phyloP scores from a whole-genome alignment of 2,888 invertebrate genomes.

The Leucania comma region DNA sequence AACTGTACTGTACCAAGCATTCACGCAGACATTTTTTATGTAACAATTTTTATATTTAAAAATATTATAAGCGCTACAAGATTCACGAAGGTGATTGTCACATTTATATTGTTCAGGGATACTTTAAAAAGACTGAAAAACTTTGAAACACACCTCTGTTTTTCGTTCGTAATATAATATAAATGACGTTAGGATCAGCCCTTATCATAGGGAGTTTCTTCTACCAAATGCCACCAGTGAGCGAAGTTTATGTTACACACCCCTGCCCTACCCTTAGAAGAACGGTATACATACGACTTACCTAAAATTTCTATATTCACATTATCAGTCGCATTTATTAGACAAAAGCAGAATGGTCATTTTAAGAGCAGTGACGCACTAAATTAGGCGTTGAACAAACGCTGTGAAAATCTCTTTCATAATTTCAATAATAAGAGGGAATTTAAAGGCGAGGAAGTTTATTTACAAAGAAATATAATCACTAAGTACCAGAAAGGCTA shows the following conservation, averaged over 20 bases:
- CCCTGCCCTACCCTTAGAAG: slow-evolving; percentile 1
- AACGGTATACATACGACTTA: slow-evolving; percentile 22
- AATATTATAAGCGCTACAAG: slow-evolving; percentile 58
- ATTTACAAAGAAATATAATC: slow-evolving; percentile 48
- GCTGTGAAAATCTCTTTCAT: background rate
- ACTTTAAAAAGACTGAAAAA: slow-evolving; percentile 31
- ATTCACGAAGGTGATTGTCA: slow-evolving; percentile 59
- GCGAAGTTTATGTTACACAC: background rate
- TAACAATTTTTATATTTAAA: slow-evolving; percentile 51
- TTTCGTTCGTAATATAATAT: background rate
- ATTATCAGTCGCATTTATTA: slow-evolving; percentile 57
- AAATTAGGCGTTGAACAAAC: slow-evolving; percentile 8
- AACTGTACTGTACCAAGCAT: slow-evolving; percentile 52
- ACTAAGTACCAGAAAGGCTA: background rate
- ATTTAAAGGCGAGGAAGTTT: slow-evolving; percentile 17
- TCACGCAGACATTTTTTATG: slow-evolving; percentile 39
- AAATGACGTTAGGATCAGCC: slow-evolving; percentile 8
- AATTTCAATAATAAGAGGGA: slow-evolving; percentile 18
- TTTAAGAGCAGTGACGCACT: slow-evolving; percentile 5
- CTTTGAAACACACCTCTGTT: slow-evolving; percentile 19
- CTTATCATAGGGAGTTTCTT: slow-evolving; percentile 35
- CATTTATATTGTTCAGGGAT: slow-evolving; percentile 39
- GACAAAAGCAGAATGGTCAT: slow-evolving; percentile 44
- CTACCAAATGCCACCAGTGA: slow-evolving; percentile 2
- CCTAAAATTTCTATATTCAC: slow-evolving; percentile 50